A percentile compares a stretch with the other conserved stretches of the same genome.
These are phyloP conservation scores for Ephestia elutella DNA, from an alignment of 1,140 invertebrate genomes.

Conservation along the genomic window DNA sequence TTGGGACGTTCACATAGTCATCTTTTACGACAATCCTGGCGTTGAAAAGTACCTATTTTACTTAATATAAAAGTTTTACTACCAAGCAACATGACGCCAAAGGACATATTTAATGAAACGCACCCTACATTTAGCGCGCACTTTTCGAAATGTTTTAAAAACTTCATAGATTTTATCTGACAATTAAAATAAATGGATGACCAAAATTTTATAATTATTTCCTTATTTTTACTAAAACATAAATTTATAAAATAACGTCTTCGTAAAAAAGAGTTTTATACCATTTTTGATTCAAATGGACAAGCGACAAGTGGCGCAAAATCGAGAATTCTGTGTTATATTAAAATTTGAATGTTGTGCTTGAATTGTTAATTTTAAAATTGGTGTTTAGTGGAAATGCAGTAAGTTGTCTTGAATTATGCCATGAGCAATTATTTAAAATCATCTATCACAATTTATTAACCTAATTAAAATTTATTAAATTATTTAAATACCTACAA, in stretches of 20 bases:
- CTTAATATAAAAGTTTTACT: no score
- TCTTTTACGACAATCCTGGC: no score
- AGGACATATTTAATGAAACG: no score
- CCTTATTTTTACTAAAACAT: no score
- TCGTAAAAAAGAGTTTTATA: not conserved
- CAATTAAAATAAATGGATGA: no score
- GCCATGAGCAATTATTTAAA: not conserved
- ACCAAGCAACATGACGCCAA: no score
- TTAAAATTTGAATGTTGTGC: not conserved
- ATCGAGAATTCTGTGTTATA: not conserved
- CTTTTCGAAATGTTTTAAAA: no score
- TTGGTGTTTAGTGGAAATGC: not conserved
- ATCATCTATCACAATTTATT: not conserved
- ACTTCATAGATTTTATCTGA: no score
- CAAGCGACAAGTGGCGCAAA: not conserved
- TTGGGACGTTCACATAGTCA: no score
- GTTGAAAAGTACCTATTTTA: no score
- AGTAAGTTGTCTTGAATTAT: not conserved
- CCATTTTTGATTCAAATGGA: not conserved
- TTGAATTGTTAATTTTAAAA: not conserved
- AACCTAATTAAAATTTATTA: not conserved
- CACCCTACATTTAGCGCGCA: no score
- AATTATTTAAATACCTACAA: not conserved
- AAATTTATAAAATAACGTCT: not conserved
- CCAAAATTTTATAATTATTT: no score